Percentiles rank a stretch among this genome's conserved stretches.
phyloP scores from a whole-genome alignment of 2,113 vertebrate genomes.

The Bettongia penicillata region DNA sequence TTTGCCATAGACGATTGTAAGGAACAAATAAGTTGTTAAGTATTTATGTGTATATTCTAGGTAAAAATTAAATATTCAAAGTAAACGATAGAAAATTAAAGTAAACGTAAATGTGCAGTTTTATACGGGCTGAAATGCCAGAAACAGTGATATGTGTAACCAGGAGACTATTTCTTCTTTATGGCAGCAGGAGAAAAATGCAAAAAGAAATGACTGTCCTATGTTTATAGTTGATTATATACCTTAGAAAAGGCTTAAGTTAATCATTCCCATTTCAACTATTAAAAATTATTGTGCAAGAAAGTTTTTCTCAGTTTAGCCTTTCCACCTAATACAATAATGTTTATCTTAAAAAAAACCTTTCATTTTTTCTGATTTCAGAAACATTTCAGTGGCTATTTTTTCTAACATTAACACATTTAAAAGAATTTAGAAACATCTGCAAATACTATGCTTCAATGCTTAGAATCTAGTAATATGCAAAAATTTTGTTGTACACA shows the following conservation, averaged over 20 bases:
- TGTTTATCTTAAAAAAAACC: slow-evolving; percentile 8
- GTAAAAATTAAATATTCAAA: slow-evolving; percentile 29
- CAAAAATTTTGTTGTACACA: neutral
- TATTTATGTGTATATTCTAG: neutral
- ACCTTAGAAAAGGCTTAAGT: slow-evolving; percentile 59
- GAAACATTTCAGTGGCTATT: neutral
- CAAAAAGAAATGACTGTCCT: slow-evolving; percentile 34
- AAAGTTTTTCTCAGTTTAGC: slow-evolving; percentile 39
- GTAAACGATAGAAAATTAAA: slow-evolving; percentile 28
- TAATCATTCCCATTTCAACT: slow-evolving; percentile 30
- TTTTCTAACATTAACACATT: neutral
- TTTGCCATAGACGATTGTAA: neutral
- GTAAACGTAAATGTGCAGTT: slow-evolving; percentile 45
- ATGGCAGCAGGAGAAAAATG: slow-evolving; percentile 25
- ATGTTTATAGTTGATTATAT: slow-evolving; percentile 60
- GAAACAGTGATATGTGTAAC: neutral
- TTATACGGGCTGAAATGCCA: slow-evolving; percentile 18
- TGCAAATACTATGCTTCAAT: slow-evolving; percentile 14
- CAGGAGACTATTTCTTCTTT: slow-evolving; percentile 52
- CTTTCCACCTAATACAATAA: slow-evolving; percentile 40
- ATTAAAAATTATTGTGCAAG: slow-evolving; percentile 30
- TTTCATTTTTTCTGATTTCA: neutral
- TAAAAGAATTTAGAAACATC: neutral
- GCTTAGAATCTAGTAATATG: slow-evolving; percentile 11
- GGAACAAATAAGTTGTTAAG: neutral